phyloP scores from a whole-genome alignment of 2,888 invertebrate species.

The Pegoplata infirma region DNA sequence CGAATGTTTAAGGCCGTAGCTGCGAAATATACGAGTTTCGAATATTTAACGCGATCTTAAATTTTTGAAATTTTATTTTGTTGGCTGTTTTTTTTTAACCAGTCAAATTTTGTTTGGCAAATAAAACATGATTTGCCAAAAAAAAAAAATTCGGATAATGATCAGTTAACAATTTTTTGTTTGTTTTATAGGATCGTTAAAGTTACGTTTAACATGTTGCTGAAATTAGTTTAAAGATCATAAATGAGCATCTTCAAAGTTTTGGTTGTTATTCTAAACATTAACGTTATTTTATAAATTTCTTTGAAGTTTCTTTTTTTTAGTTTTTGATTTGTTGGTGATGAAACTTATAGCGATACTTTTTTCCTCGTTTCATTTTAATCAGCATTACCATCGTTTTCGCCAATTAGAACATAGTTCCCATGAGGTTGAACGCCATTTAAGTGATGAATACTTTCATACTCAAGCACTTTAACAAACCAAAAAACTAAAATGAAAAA shows the following conservation, averaged over 20 bases:
- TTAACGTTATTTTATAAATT: not conserved
- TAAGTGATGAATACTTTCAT: slow-evolving; percentile 34
- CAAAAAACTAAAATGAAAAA: too few relatives aligned
- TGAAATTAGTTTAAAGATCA: not conserved
- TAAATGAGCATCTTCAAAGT: not conserved
- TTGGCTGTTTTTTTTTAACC: slow-evolving; percentile 20
- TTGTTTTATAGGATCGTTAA: not conserved
- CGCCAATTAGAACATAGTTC: slow-evolving; percentile 63
- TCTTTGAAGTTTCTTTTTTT: slow-evolving; percentile 3
- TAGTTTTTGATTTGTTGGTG: too few relatives aligned
- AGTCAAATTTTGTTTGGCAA: not conserved
- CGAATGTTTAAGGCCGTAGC: slow-evolving; percentile 57
- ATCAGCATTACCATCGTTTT: slow-evolving; percentile 62
- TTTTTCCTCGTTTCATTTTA: slow-evolving; percentile 29
- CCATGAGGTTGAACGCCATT: slow-evolving; percentile 60
- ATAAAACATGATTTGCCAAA: slow-evolving; percentile 21
- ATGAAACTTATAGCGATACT: not conserved
- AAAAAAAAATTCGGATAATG: not conserved
- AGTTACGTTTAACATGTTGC: not conserved
- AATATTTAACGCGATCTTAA: slow-evolving; percentile 68
- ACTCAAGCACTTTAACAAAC: too few relatives aligned
- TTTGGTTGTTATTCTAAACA: not conserved
- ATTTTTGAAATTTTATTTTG: slow-evolving; percentile 41
- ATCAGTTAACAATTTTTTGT: not conserved
- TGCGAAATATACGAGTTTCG: slow-evolving; percentile 70